phyloP scores from a whole-genome alignment of 1,140 invertebrate species.

The Aphaenogaster ashmeadi region DNA sequence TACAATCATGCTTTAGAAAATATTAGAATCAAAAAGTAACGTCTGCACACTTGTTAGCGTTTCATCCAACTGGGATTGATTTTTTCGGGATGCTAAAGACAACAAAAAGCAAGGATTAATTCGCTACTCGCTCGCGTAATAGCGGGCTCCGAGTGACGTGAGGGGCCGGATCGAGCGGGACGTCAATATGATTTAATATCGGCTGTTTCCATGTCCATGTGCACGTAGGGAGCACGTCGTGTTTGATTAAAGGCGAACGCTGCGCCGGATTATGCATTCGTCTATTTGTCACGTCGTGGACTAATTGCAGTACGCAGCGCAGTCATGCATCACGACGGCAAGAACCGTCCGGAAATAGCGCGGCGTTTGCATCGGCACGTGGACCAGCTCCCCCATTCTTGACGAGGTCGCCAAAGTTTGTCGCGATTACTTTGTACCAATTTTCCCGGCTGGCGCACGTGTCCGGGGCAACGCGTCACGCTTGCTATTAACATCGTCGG shows the following conservation, averaged over 20 bases:
- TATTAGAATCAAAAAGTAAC: neutral
- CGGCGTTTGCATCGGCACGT: slow-evolving; percentile 30
- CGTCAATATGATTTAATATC: slow-evolving; percentile 47
- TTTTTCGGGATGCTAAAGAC: too few relatives aligned
- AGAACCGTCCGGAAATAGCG: slow-evolving; percentile 66
- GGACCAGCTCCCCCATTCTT: slow-evolving; percentile 77
- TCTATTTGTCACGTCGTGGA: slow-evolving; percentile 80
- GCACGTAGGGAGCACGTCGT: slow-evolving; percentile 6
- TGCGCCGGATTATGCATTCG: slow-evolving; percentile 73
- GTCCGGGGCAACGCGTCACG: neutral
- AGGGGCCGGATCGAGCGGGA: neutral
- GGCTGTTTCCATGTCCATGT: neutral
- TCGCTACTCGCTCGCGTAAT: neutral
- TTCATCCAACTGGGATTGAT: neutral
- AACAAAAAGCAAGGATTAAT: slow-evolving; percentile 8
- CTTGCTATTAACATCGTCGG: slow-evolving; percentile 19
- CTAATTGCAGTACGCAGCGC: slow-evolving; percentile 80
- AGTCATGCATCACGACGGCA: slow-evolving; percentile 78
- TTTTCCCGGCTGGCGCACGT: slow-evolving; percentile 1
- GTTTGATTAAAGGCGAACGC: slow-evolving; percentile 57
- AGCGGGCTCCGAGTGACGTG: neutral
- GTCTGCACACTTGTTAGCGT: neutral
- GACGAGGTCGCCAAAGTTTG: slow-evolving; percentile 58
- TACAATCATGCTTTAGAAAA: neutral
- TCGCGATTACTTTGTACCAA: slow-evolving; percentile 7